These are phyloP conservation scores for Odontamblyopus rebecca DNA, from an alignment of 2,797 vertebrate genomes.

Conservation along the genomic window DNA sequence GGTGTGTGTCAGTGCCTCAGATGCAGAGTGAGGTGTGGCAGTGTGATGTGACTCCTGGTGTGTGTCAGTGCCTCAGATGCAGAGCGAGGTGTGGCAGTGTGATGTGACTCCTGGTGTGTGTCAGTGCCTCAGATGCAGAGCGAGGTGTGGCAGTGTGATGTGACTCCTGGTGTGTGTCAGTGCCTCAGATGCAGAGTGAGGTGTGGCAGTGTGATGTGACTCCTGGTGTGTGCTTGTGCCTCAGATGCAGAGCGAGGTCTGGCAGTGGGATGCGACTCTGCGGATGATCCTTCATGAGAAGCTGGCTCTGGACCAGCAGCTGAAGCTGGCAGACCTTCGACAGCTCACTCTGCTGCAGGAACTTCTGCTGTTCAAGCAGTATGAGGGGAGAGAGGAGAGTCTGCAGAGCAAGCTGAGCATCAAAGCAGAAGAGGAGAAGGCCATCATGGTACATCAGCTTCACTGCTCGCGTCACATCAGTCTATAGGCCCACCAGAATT, in stretches of 20 bases:
- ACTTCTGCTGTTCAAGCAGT: conserved; percentile 84
- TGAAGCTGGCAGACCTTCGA: conserved; percentile 85
- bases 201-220: not conserved
- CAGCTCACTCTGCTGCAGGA: conserved; percentile 87
- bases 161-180: too few species aligned
- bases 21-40: too few species aligned
- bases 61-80: too few species aligned
- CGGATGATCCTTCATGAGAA: conserved; percentile 82
- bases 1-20: too few species aligned
- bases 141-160: too few species aligned
- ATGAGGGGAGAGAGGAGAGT: conserved; percentile 81
- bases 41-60: too few species aligned
- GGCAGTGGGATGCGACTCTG: conserved; percentile 85
- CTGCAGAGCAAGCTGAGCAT: conserved; percentile 78
- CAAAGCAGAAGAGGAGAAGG: conserved; percentile 72
- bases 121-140: too few species aligned
- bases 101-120: too few species aligned
- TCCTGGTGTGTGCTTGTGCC: not conserved
- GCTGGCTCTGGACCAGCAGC: conserved; percentile 77
- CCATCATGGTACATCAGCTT: conserved; percentile 57
- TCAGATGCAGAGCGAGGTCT: conserved; percentile 80
- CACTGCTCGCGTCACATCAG: too few species aligned
- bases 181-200: too few species aligned
- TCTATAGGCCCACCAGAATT: too few species aligned
- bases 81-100: too few species aligned